phyloP scores from a whole-genome alignment of 35 echinoderm and acorn worm species.

The Strongylocentrotus purpuratus region DNA sequence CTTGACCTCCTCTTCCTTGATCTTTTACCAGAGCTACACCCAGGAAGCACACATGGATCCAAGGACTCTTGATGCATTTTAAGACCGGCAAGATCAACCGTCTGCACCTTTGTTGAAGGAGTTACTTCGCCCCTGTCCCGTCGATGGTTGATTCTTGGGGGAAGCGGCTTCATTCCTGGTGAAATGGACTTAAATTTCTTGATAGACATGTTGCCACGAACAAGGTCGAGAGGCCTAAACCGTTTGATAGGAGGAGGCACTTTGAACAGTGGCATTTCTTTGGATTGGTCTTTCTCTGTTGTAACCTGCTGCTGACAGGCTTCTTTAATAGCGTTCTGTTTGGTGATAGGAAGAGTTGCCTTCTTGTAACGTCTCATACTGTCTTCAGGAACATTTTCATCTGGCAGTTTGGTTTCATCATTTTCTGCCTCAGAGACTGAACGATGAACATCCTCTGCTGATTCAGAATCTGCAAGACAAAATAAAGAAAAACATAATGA shows the following conservation, averaged over 20 bases:
- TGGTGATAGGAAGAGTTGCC: background rate
- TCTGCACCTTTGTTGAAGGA: background rate
- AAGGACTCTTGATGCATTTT: background rate
- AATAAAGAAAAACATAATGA: background rate
- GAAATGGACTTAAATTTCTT: background rate
- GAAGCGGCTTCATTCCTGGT: background rate
- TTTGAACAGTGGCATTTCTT: background rate
- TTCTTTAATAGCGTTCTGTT: background rate
- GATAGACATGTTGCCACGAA: background rate
- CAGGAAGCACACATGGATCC: background rate
- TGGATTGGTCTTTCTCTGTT: background rate
- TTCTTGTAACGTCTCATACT: background rate
- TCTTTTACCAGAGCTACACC: background rate
- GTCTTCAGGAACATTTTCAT: background rate
- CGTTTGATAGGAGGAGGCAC: background rate
- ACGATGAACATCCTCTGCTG: background rate
- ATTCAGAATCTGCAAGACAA: background rate
- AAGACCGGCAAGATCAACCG: background rate
- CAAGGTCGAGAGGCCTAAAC: background rate
- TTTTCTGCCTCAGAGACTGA: constrained; percentile 8
- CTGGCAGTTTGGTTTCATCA: background rate
- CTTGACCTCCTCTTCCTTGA: background rate
- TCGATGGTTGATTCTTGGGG: background rate
- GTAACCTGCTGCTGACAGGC: background rate
- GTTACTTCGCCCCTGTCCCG: background rate